Base-by-base conservation (phyloP, 2,888 invertebrate species). In the Cepaea hortensis region DNA sequence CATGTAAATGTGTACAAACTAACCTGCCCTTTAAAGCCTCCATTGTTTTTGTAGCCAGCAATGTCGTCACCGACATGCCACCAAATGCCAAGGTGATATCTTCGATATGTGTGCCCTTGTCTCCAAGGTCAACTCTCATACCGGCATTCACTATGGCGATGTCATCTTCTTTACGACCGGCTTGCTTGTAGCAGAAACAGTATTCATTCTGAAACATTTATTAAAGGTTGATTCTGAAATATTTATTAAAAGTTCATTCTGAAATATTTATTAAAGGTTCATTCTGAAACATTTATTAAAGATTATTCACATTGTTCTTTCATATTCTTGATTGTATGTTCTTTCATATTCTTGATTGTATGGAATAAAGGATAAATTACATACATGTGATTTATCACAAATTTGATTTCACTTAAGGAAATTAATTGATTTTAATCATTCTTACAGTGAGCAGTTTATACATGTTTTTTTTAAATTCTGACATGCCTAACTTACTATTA, bases 141-240 rank as follows among this genome's bases (percentile, higher is more conserved):
- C 95, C 95, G 87, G 97, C 96, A 92, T 98, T 99, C 0, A 98
- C 98, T 91, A 99, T 98, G 5, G 98, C 97, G 90, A 99, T 98
- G 94, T 99, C 99, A 93, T 99, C 98, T 91, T 99, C 98, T 85
- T 97, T 95, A 88, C 99, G 95, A 91, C 97, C 96, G 0, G 98
- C 97, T 95, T 98, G 98, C 73, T 88, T 99, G 93, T 97, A 98
- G 0, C 93, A 92, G 97, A 97, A 92, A 96, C 96, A 92, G 97
- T 96, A 95, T 96, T 97, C 95, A 89, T 91, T 90, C 92, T 92
- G 87, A 62, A 84, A 81, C 15, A 62, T n/a, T 61, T 35, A 35
- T 35, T 35, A 35, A 35, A 35, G 35, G 35, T 35, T n/a, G 20
- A 77, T 55, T 20, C 68, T 20, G n/a, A 68, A 20, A 68, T 9